Conservation (phyloP, 2,888 invertebrate species). For the Drosophila recens region DNA sequence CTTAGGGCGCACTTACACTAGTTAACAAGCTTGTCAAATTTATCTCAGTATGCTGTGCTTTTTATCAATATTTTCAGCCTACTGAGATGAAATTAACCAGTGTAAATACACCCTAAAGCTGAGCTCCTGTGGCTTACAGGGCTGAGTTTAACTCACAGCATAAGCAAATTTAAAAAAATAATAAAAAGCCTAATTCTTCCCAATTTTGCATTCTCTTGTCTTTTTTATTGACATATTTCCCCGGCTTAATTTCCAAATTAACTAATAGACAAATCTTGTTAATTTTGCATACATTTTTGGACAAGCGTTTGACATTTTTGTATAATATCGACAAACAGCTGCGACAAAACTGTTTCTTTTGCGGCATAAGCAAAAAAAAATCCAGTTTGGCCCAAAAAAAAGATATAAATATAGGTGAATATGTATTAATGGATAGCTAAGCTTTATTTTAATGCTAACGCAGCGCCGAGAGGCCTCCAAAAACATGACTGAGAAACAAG, state of each 20-base stretch:
- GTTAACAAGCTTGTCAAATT: too few relatives aligned
- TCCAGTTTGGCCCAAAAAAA: slow-evolving; percentile 50
- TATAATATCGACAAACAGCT: slow-evolving; percentile 54
- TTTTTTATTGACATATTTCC: slow-evolving; percentile 9
- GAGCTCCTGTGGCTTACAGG: too few relatives aligned
- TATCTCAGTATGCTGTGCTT: too few relatives aligned
- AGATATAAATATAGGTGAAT: slow-evolving; percentile 15
- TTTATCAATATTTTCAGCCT: too few relatives aligned
- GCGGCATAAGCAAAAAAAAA: slow-evolving; percentile 37
- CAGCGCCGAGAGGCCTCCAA: slow-evolving; percentile 23
- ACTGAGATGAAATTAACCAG: too few relatives aligned
- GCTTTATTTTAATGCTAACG: slow-evolving; percentile 43
- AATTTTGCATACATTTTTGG: slow-evolving; percentile 28
- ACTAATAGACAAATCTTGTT: slow-evolving; percentile 23
- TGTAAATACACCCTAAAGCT: background rate
- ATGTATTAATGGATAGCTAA: slow-evolving; percentile 34
- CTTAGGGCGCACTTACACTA: too few relatives aligned
- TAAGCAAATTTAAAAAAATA: too few relatives aligned
- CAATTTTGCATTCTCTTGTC: slow-evolving; percentile 21
- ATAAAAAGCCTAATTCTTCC: background rate
- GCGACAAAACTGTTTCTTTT: slow-evolving; percentile 35
- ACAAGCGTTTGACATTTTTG: slow-evolving; percentile 31
- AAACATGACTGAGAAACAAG: slow-evolving; percentile 45
- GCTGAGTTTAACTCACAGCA: too few relatives aligned
- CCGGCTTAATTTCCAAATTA: slow-evolving; percentile 21